Conservation (phyloP, 1,140 invertebrate species). For the Aphaenogaster ashmeadi region DNA sequence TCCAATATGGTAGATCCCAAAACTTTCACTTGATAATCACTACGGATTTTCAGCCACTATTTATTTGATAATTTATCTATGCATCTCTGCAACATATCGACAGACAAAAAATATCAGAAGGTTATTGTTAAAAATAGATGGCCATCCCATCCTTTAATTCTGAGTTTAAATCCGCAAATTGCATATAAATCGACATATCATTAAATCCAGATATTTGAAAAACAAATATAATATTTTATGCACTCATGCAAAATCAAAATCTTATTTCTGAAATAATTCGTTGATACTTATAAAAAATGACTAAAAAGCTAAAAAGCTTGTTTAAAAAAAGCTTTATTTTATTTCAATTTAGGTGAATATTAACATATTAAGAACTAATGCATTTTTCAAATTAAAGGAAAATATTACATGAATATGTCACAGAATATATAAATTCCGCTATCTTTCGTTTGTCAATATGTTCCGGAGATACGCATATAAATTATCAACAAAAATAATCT, state of each 20-base stretch:
- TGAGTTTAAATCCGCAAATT: background rate
- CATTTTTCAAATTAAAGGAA: background rate
- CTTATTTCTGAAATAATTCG: background rate
- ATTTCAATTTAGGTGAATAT: background rate
- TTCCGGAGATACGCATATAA: background rate
- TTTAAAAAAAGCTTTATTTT: background rate
- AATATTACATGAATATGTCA: background rate
- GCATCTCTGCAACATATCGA: background rate
- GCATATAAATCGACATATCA: background rate
- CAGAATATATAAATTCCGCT: background rate
- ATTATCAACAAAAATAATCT: background rate
- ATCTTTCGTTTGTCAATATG: background rate
- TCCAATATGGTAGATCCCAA: constrained; percentile 19
- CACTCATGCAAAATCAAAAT: background rate
- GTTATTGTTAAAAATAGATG: background rate
- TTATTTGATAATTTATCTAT: constrained; percentile 12
- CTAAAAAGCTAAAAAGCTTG: no score
- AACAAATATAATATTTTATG: constrained; percentile 8
- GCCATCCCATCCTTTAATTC: background rate
- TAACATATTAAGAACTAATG: background rate
- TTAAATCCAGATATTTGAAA: background rate
- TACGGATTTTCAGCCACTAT: background rate
- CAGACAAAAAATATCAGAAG: constrained; percentile 1
- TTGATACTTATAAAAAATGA: background rate
- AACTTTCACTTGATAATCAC: background rate